A percentile compares a stretch with the other conserved stretches of the same genome.
phyloP scores from a whole-genome alignment of 2,113 vertebrate species.

The Triplophysa tibetana region DNA sequence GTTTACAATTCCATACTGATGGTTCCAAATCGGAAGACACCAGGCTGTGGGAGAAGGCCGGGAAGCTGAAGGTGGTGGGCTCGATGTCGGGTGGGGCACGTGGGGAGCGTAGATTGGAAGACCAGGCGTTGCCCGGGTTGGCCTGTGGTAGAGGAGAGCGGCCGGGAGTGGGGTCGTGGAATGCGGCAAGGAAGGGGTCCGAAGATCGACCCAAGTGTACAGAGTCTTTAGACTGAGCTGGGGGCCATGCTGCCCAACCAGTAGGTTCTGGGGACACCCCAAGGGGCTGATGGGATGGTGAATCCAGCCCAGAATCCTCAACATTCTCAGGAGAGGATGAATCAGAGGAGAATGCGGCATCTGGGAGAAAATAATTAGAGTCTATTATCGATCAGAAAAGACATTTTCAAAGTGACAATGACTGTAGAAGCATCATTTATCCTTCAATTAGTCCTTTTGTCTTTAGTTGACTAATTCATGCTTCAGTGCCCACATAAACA shows the following conservation, averaged over 20 bases:
- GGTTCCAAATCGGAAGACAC: conserved; percentile 62
- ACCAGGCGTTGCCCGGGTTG: conserved; percentile 55
- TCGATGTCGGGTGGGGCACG: conserved; percentile 54
- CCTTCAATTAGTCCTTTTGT: not conserved
- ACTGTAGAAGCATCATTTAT: not conserved
- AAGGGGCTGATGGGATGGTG: conserved; percentile 82
- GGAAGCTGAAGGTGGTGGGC: conserved; percentile 58
- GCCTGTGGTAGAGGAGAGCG: conserved; percentile 54
- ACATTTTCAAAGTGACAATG: not conserved
- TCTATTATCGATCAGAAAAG: too few species aligned
- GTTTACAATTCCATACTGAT: conserved; percentile 74
- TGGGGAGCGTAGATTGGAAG: conserved; percentile 44
- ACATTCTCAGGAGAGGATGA: conserved; percentile 92
- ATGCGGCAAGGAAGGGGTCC: conserved; percentile 69
- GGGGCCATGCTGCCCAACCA: conserved; percentile 83
- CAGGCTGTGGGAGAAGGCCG: conserved; percentile 67
- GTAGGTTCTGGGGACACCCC: conserved; percentile 84
- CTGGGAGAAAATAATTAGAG: conserved; percentile 47
- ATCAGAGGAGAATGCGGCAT: conserved; percentile 84
- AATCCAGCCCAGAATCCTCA: conserved; percentile 91
- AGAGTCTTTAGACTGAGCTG: conserved; percentile 67
- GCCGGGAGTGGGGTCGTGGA: conserved; percentile 67
- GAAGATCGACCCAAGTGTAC: conserved; percentile 49
- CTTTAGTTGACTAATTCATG: not conserved
- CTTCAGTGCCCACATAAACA: not conserved